A percentile compares a stretch with the other conserved stretches of the same genome.
Conservation (phyloP, 2,888 invertebrate species). For the Ichneumon xanthorius region DNA sequence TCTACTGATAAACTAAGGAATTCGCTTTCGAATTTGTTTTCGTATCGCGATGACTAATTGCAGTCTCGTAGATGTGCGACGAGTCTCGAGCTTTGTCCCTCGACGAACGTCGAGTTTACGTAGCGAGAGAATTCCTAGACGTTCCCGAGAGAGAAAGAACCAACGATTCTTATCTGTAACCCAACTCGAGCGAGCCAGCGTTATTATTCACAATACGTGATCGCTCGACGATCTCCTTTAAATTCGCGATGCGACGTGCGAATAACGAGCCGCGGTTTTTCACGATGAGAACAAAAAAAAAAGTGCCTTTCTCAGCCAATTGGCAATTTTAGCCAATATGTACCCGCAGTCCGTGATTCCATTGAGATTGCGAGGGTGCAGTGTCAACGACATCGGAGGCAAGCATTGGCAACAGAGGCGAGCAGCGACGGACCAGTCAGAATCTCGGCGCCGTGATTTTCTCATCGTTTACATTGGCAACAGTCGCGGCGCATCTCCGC, state of each 20-base stretch:
- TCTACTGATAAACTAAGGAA: not conserved
- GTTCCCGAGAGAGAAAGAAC: slow-evolving; percentile 19
- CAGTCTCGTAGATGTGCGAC: not conserved
- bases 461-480: slow-evolving; percentile 60
- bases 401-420: not conserved
- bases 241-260: not conserved
- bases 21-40: slow-evolving; percentile 1
- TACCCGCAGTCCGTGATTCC: slow-evolving; percentile 36
- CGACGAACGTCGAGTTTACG: slow-evolving; percentile 28
- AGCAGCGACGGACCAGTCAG: slow-evolving; percentile 25
- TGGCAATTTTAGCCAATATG: slow-evolving; percentile 48
- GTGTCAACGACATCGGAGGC: slow-evolving; percentile 50
- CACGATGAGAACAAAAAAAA: not conserved
- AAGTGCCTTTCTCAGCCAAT: not conserved
- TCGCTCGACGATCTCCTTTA: not conserved
- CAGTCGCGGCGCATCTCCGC: slow-evolving; percentile 40
- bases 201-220: not conserved
- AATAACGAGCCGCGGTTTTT: not conserved
- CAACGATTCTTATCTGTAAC: not conserved
- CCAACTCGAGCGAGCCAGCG: not conserved
- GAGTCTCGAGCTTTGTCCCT: slow-evolving; percentile 2
- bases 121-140: slow-evolving; percentile 49
- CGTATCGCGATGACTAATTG: not conserved
- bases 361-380: slow-evolving; percentile 40
- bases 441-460: slow-evolving; percentile 47